Conservation (phyloP, 2,888 invertebrate species). For the Diabrotica balteata region DNA sequence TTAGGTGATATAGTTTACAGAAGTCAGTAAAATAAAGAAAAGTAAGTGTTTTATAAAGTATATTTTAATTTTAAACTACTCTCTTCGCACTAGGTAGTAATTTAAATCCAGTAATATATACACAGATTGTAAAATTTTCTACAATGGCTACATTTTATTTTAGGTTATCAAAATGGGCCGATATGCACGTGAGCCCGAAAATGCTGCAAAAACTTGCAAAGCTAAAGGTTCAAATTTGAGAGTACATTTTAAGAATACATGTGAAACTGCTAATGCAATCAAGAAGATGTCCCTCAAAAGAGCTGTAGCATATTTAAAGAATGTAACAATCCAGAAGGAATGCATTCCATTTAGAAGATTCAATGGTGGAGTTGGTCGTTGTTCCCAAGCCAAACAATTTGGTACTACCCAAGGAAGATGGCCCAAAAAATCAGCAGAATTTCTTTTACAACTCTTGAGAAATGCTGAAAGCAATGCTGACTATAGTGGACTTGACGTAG, state of each 20-base stretch:
- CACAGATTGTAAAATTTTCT: too few relatives aligned
- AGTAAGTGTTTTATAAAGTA: too few relatives aligned
- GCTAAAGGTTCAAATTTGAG: conserved; percentile 97
- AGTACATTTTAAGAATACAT: conserved; percentile 99
- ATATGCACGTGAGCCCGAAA: conserved; percentile 96
- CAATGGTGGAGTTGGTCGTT: conserved; percentile 96
- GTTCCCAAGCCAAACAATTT: conserved; percentile 97
- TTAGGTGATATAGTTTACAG: too few relatives aligned
- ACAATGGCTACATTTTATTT: too few relatives aligned
- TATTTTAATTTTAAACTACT: too few relatives aligned
- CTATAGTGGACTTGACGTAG: conserved; percentile 94
- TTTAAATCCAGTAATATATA: too few relatives aligned
- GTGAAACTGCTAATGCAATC: conserved; percentile 97
- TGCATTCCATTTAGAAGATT: conserved; percentile 97
- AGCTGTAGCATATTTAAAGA: conserved; percentile 93
- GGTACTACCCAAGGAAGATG: conserved; percentile 96
- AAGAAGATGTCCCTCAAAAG: conserved; percentile 93
- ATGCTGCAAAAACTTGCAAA: conserved; percentile 97
- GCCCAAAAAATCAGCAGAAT: conserved; percentile 99
- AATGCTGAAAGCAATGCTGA: conserved; percentile 99
- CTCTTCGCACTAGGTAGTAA: too few relatives aligned
- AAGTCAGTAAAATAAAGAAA: too few relatives aligned
- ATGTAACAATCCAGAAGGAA: conserved; percentile 94
- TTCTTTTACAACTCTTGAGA: conserved; percentile 91
- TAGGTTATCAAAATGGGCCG: conserved; percentile 77